A percentile compares a stretch with the other conserved stretches of the same genome.
phyloP scores from a whole-genome alignment of 2,113 vertebrate species.

The Erinaceus europaeus region DNA sequence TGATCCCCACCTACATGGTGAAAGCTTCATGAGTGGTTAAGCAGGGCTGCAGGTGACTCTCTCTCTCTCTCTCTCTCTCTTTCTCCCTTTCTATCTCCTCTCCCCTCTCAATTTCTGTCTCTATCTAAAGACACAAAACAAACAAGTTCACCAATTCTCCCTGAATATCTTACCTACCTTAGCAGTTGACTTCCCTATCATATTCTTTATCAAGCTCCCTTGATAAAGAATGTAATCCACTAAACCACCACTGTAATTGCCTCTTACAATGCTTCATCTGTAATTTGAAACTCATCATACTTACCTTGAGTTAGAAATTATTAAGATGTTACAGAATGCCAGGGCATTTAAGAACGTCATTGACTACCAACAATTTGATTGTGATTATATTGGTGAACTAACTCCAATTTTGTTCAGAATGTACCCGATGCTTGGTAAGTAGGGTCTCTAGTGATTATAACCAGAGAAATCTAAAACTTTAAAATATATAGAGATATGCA shows the following conservation, averaged over 20 bases:
- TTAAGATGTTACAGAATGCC: background rate
- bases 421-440: background rate
- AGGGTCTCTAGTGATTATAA: background rate
- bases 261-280: background rate
- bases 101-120: too few species aligned
- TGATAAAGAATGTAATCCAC: background rate
- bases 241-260: background rate
- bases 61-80: too few species aligned
- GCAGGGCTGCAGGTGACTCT: too few species aligned
- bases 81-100: too few species aligned
- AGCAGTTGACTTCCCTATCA: background rate
- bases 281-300: background rate
- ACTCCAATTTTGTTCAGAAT: background rate
- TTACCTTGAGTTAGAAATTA: background rate
- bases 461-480: background rate
- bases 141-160: too few species aligned
- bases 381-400: background rate
- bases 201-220: background rate
- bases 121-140: too few species aligned
- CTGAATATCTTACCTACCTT: background rate
- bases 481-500: background rate
- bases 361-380: background rate
- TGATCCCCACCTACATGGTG: too few species aligned
- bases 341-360: background rate
- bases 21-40: too few species aligned